Evolutionary conservation across 1,140 invertebrate genomes (phyloP).

Genomic region (Muscidifurax raptorellus): DNA sequence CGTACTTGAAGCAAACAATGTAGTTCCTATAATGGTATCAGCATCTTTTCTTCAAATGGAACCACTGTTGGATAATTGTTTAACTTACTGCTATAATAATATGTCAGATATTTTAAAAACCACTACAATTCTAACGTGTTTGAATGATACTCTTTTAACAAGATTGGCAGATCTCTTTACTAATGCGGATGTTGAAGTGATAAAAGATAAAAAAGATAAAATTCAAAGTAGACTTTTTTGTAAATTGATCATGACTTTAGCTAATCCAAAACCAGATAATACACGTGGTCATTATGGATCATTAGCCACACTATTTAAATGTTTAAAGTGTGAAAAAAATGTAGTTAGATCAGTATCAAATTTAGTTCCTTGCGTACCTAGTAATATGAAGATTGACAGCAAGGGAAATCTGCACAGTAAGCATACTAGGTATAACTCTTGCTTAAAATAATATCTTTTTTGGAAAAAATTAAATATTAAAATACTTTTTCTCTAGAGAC

Average conservation of each 20-base stretch:
- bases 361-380: slow-evolving; percentile 81
- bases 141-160: slow-evolving; percentile 83
- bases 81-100: slow-evolving; percentile 87
- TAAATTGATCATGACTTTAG: slow-evolving; percentile 86
- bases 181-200: slow-evolving; percentile 85
- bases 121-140: slow-evolving; percentile 85
- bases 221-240: slow-evolving; percentile 88
- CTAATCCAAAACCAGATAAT: slow-evolving; percentile 82
- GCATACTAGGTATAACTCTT: slow-evolving; percentile 78
- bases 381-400: slow-evolving; percentile 82
- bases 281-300: slow-evolving; percentile 86
- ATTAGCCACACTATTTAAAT: slow-evolving; percentile 84
- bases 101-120: slow-evolving; percentile 87
- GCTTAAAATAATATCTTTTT: slow-evolving; percentile 7
- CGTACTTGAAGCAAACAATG: slow-evolving; percentile 87
- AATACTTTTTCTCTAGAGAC: slow-evolving; percentile 77
- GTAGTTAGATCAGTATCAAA: slow-evolving; percentile 79
- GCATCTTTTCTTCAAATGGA: slow-evolving; percentile 97
- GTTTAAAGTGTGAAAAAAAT: slow-evolving; percentile 79
- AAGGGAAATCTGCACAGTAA: slow-evolving; percentile 82
- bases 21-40: slow-evolving; percentile 93
- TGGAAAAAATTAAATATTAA: slow-evolving; percentile 31
- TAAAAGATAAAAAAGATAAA: slow-evolving; percentile 88
- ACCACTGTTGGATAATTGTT: slow-evolving; percentile 86
- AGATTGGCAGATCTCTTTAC: slow-evolving; percentile 87